Percentiles rank a stretch among this genome's conserved stretches.
phyloP scores from a whole-genome alignment of 2,888 invertebrate genomes.

The Macroteleia sp. region DNA sequence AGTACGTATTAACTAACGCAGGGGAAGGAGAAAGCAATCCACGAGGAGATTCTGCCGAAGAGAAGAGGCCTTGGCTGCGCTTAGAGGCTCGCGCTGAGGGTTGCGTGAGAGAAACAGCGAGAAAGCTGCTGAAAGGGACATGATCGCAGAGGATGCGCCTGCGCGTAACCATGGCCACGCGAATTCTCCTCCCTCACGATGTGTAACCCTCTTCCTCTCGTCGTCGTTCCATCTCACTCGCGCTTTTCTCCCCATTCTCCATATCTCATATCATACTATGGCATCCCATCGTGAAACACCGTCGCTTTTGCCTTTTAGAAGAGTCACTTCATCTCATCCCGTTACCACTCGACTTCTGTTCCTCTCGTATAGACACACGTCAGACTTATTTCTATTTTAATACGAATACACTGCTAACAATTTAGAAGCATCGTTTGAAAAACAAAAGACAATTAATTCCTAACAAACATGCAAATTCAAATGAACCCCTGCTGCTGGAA shows the following conservation, averaged over 20 bases:
- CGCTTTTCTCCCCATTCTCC: constrained; percentile 57
- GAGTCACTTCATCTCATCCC: constrained; percentile 79
- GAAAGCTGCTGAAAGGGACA: constrained; percentile 76
- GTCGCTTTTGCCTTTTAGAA: constrained; percentile 62
- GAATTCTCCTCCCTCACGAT: constrained; percentile 80
- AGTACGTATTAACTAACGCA: constrained; percentile 79
- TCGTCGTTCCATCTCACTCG: background rate
- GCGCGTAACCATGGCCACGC: constrained; percentile 83
- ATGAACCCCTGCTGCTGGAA: no score
- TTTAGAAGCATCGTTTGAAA: constrained; percentile 30
- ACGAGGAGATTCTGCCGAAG: constrained; percentile 50
- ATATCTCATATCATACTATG: constrained; percentile 63
- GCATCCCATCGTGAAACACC: constrained; percentile 73
- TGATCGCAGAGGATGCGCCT: constrained; percentile 76
- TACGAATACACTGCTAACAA: constrained; percentile 27
- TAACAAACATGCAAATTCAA: no score
- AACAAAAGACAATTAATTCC: no score
- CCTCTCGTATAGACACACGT: constrained; percentile 41
- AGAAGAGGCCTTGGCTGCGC: constrained; percentile 28
- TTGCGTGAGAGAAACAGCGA: constrained; percentile 47
- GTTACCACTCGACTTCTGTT: constrained; percentile 69
- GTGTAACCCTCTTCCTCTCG: constrained; percentile 45
- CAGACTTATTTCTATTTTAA: constrained; percentile 36
- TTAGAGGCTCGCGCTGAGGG: constrained; percentile 37
- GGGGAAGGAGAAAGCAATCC: constrained; percentile 74